Conservation (phyloP, 2,113 vertebrate species). For the Amphiprion percula region DNA sequence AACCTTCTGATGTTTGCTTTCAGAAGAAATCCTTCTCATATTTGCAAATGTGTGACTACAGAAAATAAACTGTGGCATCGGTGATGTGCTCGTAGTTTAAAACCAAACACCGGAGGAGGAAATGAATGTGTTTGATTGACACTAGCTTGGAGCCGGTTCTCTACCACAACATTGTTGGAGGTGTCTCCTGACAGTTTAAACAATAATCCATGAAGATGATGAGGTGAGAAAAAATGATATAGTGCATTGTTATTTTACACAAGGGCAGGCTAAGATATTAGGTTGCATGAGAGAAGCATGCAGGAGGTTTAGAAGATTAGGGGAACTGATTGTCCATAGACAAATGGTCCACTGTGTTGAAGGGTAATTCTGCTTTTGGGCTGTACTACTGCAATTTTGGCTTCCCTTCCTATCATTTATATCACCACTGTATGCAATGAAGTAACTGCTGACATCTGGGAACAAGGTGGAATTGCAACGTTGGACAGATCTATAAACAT, state of each 20-base stretch:
- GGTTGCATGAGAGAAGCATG: constrained; percentile 41
- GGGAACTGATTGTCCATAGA: constrained; percentile 22
- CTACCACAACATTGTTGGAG: constrained; percentile 60
- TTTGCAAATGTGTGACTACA: constrained; percentile 66
- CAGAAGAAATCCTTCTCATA: constrained; percentile 65
- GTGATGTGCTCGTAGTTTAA: constrained; percentile 55
- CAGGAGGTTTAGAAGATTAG: constrained; percentile 19
- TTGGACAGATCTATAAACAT: not conserved
- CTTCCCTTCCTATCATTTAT: constrained; percentile 6
- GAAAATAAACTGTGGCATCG: constrained; percentile 77
- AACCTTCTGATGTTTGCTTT: constrained; percentile 73
- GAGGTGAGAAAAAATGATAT: constrained; percentile 60
- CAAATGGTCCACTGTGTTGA: not conserved
- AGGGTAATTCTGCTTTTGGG: not conserved
- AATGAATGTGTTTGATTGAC: constrained; percentile 78
- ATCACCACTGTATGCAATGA: constrained; percentile 22
- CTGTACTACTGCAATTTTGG: not conserved
- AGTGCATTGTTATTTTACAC: constrained; percentile 52
- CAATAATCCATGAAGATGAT: constrained; percentile 60
- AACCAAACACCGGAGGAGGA: constrained; percentile 71
- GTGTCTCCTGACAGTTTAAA: constrained; percentile 61
- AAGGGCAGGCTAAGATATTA: constrained; percentile 28
- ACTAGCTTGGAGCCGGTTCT: constrained; percentile 45
- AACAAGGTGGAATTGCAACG: not conserved
- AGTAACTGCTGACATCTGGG: constrained; percentile 14